phyloP scores from a whole-genome alignment of 2,797 vertebrate species.

The Mastacembelus armatus region DNA sequence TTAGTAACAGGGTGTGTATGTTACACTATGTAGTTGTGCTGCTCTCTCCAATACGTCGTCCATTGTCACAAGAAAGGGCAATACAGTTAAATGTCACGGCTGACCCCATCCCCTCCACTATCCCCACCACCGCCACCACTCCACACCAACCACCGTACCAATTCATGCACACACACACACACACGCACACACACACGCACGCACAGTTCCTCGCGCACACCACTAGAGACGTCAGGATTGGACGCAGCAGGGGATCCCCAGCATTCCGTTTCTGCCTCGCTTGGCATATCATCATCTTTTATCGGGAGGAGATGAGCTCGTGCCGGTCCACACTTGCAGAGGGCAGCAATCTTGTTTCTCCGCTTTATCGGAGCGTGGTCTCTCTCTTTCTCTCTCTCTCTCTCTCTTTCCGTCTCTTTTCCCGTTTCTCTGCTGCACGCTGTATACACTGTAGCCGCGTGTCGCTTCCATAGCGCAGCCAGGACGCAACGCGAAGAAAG shows the following conservation, averaged over 20 bases:
- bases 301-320: constrained; percentile 68
- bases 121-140: background rate
- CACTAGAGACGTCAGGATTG: constrained; percentile 74
- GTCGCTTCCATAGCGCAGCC: constrained; percentile 17
- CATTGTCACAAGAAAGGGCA: constrained; percentile 46
- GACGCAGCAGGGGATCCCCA: constrained; percentile 80
- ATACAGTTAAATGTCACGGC: constrained; percentile 51
- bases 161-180: constrained; percentile 9
- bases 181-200: background rate
- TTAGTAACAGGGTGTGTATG: constrained; percentile 29
- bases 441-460: constrained; percentile 4
- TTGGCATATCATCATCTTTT: constrained; percentile 69
- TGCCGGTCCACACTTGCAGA: constrained; percentile 58
- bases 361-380: constrained; percentile 25
- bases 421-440: background rate
- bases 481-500: constrained; percentile 30
- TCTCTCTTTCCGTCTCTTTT: background rate
- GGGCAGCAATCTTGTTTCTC: constrained; percentile 40
- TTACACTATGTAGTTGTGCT: background rate
- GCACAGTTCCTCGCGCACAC: constrained; percentile 17
- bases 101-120: constrained; percentile 29
- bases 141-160: background rate
- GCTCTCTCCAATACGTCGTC: constrained; percentile 19
- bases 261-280: constrained; percentile 70
- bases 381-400: constrained; percentile 2